Percentiles rank a stretch among this genome's conserved stretches.
Conservation (phyloP, 2,113 vertebrate species). For the Ciconia stormi region DNA sequence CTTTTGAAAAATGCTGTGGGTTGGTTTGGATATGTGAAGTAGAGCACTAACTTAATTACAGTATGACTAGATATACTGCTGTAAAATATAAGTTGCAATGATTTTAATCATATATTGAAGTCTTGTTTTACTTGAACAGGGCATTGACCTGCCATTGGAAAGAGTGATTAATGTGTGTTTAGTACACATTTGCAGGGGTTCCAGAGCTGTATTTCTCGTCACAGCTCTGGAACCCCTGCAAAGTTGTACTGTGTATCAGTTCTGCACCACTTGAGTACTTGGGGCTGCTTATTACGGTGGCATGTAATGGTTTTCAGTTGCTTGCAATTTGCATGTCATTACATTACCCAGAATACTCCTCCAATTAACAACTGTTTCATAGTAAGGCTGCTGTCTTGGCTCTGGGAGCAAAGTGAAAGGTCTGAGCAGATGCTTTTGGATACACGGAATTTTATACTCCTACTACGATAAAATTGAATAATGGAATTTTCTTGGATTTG, state of each 20-base stretch:
- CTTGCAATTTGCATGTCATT: conserved; percentile 8
- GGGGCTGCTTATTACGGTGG: background rate
- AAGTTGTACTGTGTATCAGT: background rate
- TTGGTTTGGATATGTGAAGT: background rate
- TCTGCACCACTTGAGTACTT: background rate
- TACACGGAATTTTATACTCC: background rate
- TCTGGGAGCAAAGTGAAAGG: background rate
- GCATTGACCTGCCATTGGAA: background rate
- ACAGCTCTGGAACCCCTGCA: background rate
- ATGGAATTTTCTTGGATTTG: background rate
- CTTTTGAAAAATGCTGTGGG: background rate
- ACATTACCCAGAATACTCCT: background rate
- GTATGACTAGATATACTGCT: background rate
- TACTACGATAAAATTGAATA: background rate
- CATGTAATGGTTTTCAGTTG: background rate
- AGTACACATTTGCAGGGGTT: background rate
- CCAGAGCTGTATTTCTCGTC: background rate
- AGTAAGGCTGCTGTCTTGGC: background rate
- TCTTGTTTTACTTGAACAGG: background rate
- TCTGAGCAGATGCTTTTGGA: background rate
- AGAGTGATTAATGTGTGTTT: background rate
- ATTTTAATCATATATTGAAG: background rate
- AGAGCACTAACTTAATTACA: background rate
- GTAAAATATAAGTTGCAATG: background rate
- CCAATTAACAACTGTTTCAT: background rate